Evolutionary conservation across 2,113 vertebrate species (phyloP).

Genomic region (Porphyrio hochstetteri): DNA sequence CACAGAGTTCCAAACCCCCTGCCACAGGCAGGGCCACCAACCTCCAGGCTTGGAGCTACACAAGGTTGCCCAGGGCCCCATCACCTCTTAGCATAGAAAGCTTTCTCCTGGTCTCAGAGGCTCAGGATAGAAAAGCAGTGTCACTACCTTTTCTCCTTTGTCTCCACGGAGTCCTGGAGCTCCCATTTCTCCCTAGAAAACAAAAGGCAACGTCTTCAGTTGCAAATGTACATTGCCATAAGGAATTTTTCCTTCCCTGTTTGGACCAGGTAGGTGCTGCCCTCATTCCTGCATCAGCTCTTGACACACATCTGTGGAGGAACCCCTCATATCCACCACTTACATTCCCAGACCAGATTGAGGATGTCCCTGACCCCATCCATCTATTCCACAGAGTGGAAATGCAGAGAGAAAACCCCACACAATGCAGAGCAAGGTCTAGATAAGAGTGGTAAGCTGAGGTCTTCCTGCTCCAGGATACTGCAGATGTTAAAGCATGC

Average conservation of each 20-base stretch:
- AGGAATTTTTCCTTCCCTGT: background rate
- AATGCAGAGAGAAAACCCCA: background rate
- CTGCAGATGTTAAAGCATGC: background rate
- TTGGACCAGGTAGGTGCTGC: background rate
- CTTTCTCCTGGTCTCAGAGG: background rate
- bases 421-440: background rate
- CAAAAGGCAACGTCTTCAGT: background rate
- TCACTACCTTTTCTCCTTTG: slow-evolving; percentile 63
- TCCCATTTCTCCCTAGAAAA: slow-evolving; percentile 68
- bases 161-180: slow-evolving; percentile 44
- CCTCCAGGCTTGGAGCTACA: too few species aligned
- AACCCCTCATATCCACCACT: background rate
- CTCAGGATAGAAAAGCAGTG: background rate
- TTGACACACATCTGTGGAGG: background rate
- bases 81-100: background rate
- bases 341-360: accelerated
- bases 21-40: too few species aligned
- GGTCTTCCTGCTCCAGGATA: background rate
- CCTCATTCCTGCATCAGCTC: accelerated
- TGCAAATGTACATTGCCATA: accelerated
- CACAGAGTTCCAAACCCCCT: too few species aligned
- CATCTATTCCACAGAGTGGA: background rate
- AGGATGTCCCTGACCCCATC: background rate
- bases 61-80: too few species aligned
- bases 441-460: background rate